Conservation (phyloP, 2,113 vertebrate species). For the Ranitomeya imitator region DNA sequence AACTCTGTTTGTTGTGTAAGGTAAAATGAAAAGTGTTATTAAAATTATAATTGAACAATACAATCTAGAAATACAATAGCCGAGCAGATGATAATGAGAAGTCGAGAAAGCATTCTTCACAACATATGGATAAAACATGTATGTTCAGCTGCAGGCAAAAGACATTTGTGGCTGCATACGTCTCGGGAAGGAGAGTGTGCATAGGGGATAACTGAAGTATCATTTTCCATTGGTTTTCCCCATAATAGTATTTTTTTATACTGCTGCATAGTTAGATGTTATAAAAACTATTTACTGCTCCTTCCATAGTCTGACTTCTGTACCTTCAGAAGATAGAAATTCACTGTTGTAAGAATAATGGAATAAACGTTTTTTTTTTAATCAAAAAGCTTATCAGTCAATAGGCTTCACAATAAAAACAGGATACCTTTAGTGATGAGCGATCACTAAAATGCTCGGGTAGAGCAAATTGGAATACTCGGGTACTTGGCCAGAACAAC, state of each 20-base stretch:
- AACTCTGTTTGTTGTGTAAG: constrained; percentile 33
- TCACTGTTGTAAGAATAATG: too few relatives aligned
- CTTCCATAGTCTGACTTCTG: too few relatives aligned
- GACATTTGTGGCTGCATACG: not conserved
- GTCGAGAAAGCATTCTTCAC: not conserved
- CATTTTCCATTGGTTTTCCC: not conserved
- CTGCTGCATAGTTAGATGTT: too few relatives aligned
- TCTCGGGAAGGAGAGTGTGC: not conserved
- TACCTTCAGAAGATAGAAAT: too few relatives aligned
- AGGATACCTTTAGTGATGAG: too few relatives aligned
- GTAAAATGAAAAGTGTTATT: not conserved
- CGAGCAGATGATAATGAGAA: not conserved
- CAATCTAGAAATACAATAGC: not conserved
- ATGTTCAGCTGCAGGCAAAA: not conserved
- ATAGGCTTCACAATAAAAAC: too few relatives aligned
- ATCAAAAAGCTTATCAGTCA: too few relatives aligned
- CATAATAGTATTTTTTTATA: not conserved
- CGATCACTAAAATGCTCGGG: too few relatives aligned
- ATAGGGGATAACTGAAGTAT: not conserved
- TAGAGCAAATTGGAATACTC: too few relatives aligned
- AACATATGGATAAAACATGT: not conserved
- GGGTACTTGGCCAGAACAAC: too few relatives aligned
- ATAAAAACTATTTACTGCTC: too few relatives aligned
- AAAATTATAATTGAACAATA: not conserved
- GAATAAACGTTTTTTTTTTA: too few relatives aligned